Evolutionary conservation across 53 echinoderm and acorn worm species (phyloP).

Genomic region (Paracentrotus lividus): DNA sequence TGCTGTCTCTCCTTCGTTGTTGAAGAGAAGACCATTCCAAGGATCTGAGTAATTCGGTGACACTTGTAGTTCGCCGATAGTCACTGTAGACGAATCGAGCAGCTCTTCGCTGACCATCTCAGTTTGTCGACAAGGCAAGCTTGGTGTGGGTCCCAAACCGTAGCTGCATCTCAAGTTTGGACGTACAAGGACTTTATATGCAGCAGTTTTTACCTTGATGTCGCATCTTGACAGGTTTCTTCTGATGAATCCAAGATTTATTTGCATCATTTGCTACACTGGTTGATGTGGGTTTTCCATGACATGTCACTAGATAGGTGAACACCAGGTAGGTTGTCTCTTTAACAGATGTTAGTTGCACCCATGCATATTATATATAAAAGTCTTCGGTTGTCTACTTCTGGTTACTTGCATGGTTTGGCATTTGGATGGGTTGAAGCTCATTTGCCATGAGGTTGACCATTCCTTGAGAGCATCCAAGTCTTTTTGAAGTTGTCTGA

Average conservation of each 20-base stretch:
- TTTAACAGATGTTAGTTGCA: neutral
- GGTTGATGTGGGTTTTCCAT: no score
- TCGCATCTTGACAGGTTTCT: no score
- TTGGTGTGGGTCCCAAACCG: slow-evolving; percentile 61
- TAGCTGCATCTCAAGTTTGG: slow-evolving; percentile 45
- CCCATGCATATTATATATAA: neutral
- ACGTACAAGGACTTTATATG: neutral
- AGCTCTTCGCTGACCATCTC: slow-evolving; percentile 45
- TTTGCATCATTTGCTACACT: no score
- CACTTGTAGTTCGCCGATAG: slow-evolving; percentile 13
- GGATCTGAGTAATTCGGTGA: no score
- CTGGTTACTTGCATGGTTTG: slow-evolving; percentile 62
- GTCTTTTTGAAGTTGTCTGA: slow-evolving; percentile 61
- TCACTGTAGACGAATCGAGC: slow-evolving; percentile 59
- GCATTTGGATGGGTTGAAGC: slow-evolving; percentile 62
- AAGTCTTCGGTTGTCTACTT: slow-evolving; percentile 46
- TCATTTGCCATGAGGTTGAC: slow-evolving; percentile 51
- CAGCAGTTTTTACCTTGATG: no score
- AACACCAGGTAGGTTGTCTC: no score
- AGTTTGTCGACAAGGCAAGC: neutral
- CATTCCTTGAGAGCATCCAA: neutral
- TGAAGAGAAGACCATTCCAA: no score
- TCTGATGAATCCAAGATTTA: neutral
- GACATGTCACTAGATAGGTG: no score
- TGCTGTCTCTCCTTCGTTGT: no score